Percentiles rank a stretch among this genome's conserved stretches.
phyloP scores from a whole-genome alignment of 2,113 vertebrate genomes.

The Gracilinanus agilis region DNA sequence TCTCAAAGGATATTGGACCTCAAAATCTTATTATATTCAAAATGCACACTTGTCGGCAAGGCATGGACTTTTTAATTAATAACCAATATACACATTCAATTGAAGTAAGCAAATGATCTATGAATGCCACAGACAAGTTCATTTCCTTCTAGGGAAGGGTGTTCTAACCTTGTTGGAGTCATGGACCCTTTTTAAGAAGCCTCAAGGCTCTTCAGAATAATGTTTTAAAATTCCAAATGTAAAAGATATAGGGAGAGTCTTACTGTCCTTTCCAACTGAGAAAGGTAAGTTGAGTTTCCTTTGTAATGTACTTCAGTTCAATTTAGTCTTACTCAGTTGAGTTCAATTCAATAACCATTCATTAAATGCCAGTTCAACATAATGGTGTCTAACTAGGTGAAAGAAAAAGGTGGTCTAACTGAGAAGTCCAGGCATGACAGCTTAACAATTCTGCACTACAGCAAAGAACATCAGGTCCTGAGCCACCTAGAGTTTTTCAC shows the following conservation, averaged over 20 bases:
- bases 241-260: neutral
- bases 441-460: neutral
- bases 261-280: neutral
- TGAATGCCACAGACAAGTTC: neutral
- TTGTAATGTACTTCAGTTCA: neutral
- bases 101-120: conserved; percentile 30
- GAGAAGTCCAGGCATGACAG: neutral
- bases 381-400: neutral
- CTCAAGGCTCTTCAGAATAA: neutral
- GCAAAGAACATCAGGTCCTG: neutral
- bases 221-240: neutral
- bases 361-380: neutral
- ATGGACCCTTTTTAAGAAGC: neutral
- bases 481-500: neutral
- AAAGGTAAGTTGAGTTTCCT: neutral
- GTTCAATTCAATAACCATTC: neutral
- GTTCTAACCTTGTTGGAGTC: neutral
- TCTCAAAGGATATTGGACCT: neutral
- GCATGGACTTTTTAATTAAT: conserved; percentile 13
- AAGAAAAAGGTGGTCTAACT: neutral
- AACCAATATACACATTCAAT: conserved; percentile 11
- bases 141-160: neutral
- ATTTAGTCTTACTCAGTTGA: neutral
- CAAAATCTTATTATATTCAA: conserved; percentile 47
- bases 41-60: conserved; percentile 49